Evolutionary conservation across 2,888 invertebrate genomes (phyloP), one percentile per base, ranked within the genome.

Genomic region (Drosophila yooni): DNA sequence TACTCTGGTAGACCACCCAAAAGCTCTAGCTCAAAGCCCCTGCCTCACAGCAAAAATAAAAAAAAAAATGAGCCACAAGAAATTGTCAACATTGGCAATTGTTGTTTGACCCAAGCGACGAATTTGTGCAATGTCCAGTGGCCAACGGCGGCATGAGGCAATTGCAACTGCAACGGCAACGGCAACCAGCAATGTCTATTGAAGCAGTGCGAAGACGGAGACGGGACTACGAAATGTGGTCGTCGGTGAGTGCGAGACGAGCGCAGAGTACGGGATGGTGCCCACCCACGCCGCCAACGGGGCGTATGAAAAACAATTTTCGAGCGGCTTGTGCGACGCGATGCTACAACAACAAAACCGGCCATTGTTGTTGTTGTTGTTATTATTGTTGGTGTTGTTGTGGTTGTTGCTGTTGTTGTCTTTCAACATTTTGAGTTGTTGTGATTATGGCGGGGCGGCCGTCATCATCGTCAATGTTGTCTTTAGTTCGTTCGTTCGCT

Each of bases 371-470:
- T 64, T 70, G 60, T 62, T 75, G 66, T 48, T 63, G 51, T n/a
- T 36, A 25, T 38, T 51, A 36, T 8, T 36, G 29, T 40, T 51
- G 29, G 21, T 50, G 52, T 10, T 33, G 54, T 31, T 57, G 43
- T 3, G 70, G 62, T 25, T 63, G 48, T 29, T 68, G 51, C 54
- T 57, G 61, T 33, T 77, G 72, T 82, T 81, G 77, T 79, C 79
- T 85, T 88, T 83, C 83, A 79, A 81, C 83, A 88, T 88, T 83
- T 79, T 71, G 84, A 82, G 74, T 88, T 79, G 83, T 85, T 84
- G 88, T 81, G 88, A 84, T 84, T 85, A 82, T 76, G 79, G 74
- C 81, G 78, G 78, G 83, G 64, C 57, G 58, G 74, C 62, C 70
- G 73, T 58, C 73, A 62, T 64, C 77, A 62, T 70, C 81, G 63